phyloP scores from a whole-genome alignment of 2,888 invertebrate species.

The Melanargia galathea region DNA sequence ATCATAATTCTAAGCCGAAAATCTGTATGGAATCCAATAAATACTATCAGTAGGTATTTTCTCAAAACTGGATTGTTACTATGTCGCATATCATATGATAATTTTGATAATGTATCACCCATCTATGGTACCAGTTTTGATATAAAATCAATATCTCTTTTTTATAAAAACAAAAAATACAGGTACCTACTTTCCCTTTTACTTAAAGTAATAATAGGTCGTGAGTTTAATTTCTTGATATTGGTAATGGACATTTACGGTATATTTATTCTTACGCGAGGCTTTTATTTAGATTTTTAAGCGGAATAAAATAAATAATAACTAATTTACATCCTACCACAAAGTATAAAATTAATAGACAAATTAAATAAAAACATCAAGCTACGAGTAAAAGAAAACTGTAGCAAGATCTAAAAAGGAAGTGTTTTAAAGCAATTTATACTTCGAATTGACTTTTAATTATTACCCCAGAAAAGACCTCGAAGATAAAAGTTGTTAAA shows the following conservation, averaged over 20 bases:
- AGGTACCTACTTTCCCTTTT: too few relatives aligned
- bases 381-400: too few relatives aligned
- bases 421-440: constrained; percentile 22
- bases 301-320: neutral
- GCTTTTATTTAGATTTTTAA: too few relatives aligned
- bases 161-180: too few relatives aligned
- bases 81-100: neutral
- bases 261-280: too few relatives aligned
- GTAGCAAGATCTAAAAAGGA: neutral
- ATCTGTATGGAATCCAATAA: too few relatives aligned
- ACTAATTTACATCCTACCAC: too few relatives aligned
- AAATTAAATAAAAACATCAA: neutral
- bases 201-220: too few relatives aligned
- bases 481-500: constrained; percentile 15
- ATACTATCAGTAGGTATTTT: too few relatives aligned
- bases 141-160: neutral
- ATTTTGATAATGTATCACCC: neutral
- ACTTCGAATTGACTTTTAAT: constrained; percentile 22
- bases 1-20: too few relatives aligned
- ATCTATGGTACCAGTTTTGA: neutral
- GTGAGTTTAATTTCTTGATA: too few relatives aligned
- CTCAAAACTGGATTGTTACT: neutral
- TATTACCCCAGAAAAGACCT: constrained; percentile 6
- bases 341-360: neutral
- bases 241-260: too few relatives aligned